phyloP scores from a whole-genome alignment of 2,113 vertebrate genomes.

The Psilopogon haemacephalus region DNA sequence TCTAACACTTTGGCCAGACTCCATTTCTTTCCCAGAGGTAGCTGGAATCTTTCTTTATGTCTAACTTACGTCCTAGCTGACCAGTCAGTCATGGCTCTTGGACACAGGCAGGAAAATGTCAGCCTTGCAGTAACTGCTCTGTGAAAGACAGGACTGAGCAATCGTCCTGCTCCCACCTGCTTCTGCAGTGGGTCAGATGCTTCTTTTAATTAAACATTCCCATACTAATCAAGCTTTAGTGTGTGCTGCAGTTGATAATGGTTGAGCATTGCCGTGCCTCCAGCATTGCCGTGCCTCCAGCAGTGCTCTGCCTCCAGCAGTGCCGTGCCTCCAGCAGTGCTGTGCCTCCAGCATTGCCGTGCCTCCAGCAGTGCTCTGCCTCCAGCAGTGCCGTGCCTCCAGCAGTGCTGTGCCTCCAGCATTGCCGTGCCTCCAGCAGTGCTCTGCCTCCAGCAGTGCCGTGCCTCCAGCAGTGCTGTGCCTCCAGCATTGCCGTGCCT shows the following conservation, averaged over 20 bases:
- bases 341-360: not conserved
- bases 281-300: not conserved
- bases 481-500: not conserved
- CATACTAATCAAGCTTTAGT: not conserved
- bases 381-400: too few relatives aligned
- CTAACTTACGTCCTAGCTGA: not conserved
- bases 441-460: too few relatives aligned
- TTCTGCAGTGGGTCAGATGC: not conserved
- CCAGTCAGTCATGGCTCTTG: not conserved
- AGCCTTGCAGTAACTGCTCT: not conserved
- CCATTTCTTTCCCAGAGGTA: not conserved
- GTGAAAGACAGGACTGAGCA: not conserved
- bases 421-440: not conserved
- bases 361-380: not conserved
- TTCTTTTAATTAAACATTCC: slow-evolving; percentile 8
- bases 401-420: not conserved
- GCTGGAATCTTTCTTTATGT: not conserved
- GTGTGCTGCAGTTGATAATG: not conserved
- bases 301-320: too few relatives aligned
- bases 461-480: too few relatives aligned
- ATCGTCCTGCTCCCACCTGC: not conserved
- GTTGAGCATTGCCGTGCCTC: not conserved
- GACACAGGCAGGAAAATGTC: not conserved
- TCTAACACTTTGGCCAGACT: not conserved
- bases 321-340: too few relatives aligned